Evolutionary conservation across 2,113 vertebrate species (phyloP).

Genomic region (Chelonoidis abingdonii): DNA sequence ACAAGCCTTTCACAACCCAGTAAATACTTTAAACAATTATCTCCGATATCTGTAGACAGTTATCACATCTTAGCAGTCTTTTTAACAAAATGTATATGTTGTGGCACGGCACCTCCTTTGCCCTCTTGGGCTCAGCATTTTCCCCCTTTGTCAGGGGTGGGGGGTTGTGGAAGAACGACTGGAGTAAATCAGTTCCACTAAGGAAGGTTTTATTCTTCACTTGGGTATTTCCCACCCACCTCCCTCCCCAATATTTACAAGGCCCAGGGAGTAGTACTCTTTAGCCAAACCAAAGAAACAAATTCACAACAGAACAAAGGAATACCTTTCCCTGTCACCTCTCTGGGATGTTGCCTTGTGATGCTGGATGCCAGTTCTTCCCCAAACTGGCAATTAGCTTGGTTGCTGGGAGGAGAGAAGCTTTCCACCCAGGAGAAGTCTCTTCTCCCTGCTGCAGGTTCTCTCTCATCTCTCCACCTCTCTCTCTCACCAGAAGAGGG

Average conservation of each 20-base stretch:
- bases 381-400: neutral
- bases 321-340: neutral
- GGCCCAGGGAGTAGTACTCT: neutral
- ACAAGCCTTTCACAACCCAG: neutral
- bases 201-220: neutral
- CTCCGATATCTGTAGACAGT: neutral
- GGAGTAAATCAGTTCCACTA: neutral
- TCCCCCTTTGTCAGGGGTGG: neutral
- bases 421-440: neutral
- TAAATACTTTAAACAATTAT: neutral
- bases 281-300: neutral
- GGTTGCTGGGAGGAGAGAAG: neutral
- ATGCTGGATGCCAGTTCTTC: neutral
- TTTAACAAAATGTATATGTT: neutral
- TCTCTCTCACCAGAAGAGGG: neutral
- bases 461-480: neutral
- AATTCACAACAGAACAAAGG: neutral
- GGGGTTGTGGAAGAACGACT: neutral
- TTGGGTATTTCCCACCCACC: neutral
- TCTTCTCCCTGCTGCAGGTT: neutral
- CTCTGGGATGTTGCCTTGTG: neutral
- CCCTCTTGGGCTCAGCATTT: neutral
- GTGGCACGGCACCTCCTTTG: neutral
- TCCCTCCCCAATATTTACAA: neutral
- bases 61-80: neutral